Evolutionary conservation across 2,113 vertebrate genomes (phyloP), one percentile per base, ranked within the genome.

Genomic region (Pelusios castaneus): DNA sequence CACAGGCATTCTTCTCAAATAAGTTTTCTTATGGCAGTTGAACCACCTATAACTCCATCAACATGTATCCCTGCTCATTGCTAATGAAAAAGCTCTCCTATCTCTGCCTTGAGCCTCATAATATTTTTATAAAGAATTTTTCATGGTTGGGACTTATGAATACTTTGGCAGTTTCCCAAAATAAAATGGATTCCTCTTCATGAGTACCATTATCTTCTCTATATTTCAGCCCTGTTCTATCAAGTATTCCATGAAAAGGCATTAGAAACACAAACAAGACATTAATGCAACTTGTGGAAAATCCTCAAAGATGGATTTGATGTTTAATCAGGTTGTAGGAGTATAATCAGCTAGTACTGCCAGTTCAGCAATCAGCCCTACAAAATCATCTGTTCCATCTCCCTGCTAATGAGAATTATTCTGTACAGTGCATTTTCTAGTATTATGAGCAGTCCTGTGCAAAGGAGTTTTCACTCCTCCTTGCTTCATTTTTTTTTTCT

Each of bases 251-350:
- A 7, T 24, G 41, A 89, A 93, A 76, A 16, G 41, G 2, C 0
- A 0, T 55, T 51, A 89, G 79, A 54, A 94, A 41, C 17, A 87
- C 10, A 63, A 87, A 88, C 10, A 77, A 52, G 31, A 51, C 34
- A 14, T 52, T 52, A n/a, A 87, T 52, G 14, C 9, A 94, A 34
- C 56, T 80, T 31, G 34, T 76, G 58, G 54, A 75, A 84, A 95
- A 92, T 19, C 3, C 80, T 84, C 47, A 82, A 77, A 1, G 22
- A 27, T 34, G 27, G 55, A 88, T 94, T 95, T 95, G 84, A 95
- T 94, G 17, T 86, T 89, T 92, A 96, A 93, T 97, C 78, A 95
- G 90, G 84, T 70, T 88, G 16, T 43, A 10, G 19, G 29, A 54
- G 83, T 31, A 52, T 91, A 96, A 95, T 96, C 87, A 84, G 19